A percentile compares a stretch with the other conserved stretches of the same genome.
Conservation (phyloP, 2,797 vertebrate species). For the Phylloscopus collybita region DNA sequence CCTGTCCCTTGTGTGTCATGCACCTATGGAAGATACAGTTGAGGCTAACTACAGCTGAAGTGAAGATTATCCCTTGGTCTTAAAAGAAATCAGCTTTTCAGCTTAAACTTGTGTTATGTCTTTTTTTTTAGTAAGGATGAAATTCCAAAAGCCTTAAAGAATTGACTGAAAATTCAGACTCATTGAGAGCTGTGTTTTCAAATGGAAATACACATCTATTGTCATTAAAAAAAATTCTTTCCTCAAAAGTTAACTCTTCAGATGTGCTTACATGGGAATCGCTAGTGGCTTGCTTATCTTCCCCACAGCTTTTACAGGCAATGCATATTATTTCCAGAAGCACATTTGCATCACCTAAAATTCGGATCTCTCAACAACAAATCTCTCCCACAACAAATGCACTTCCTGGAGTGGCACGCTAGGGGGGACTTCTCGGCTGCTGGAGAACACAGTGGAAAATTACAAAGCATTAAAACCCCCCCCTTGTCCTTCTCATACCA, state of each 20-base stretch:
- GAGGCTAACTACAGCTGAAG: not conserved
- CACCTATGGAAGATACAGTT: not conserved
- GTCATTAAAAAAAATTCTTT: not conserved
- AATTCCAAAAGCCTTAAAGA: not conserved
- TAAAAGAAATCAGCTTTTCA: conserved; percentile 22
- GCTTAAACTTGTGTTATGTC: not conserved
- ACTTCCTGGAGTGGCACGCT: conserved; percentile 42
- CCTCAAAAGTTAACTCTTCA: not conserved
- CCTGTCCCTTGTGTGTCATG: not conserved
- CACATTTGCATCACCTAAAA: conserved; percentile 7
- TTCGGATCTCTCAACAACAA: not conserved
- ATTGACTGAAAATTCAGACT: not conserved
- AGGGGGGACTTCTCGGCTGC: conserved; percentile 45
- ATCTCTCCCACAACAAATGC: conserved; percentile 29
- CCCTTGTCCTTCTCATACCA: not conserved
- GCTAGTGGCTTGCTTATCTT: not conserved
- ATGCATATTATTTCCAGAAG: not conserved
- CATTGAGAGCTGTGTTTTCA: not conserved
- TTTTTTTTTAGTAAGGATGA: not conserved
- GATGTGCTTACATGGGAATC: not conserved
- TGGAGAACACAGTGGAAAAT: conserved; percentile 50
- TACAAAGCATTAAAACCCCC: not conserved
- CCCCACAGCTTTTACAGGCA: not conserved
- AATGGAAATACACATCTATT: not conserved
- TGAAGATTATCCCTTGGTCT: not conserved